Conservation (phyloP, 2,797 vertebrate species). For the Cheirogaleus major region DNA sequence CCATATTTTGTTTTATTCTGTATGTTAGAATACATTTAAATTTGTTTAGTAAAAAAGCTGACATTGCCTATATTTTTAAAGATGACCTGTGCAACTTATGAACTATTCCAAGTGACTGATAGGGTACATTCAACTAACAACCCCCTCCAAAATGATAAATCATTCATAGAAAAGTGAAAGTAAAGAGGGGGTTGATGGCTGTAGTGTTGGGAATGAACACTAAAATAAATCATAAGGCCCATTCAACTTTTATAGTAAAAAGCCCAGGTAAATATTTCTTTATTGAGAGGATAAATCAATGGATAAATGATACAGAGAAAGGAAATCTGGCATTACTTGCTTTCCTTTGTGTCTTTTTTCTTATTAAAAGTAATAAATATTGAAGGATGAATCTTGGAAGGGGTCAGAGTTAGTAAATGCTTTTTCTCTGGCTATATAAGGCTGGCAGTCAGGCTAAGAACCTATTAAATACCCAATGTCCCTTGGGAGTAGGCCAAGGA, state of each 20-base stretch:
- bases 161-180: neutral
- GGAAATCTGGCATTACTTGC: neutral
- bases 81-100: neutral
- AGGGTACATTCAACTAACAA: neutral
- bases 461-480: neutral
- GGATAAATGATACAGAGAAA: neutral
- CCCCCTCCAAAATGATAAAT: neutral
- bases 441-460: neutral
- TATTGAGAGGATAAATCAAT: neutral
- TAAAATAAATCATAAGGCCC: neutral
- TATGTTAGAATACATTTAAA: neutral
- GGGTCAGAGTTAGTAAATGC: neutral
- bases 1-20: neutral
- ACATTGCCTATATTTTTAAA: neutral
- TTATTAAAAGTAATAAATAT: neutral
- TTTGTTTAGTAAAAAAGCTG: neutral
- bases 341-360: neutral
- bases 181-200: neutral
- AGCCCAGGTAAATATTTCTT: neutral
- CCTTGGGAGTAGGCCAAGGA: accelerated
- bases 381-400: neutral
- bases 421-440: neutral
- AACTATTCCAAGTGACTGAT: neutral
- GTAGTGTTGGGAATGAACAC: neutral
- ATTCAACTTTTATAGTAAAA: neutral